phyloP scores from a whole-genome alignment of 1,140 invertebrate genomes.

The Microvelia longipes region DNA sequence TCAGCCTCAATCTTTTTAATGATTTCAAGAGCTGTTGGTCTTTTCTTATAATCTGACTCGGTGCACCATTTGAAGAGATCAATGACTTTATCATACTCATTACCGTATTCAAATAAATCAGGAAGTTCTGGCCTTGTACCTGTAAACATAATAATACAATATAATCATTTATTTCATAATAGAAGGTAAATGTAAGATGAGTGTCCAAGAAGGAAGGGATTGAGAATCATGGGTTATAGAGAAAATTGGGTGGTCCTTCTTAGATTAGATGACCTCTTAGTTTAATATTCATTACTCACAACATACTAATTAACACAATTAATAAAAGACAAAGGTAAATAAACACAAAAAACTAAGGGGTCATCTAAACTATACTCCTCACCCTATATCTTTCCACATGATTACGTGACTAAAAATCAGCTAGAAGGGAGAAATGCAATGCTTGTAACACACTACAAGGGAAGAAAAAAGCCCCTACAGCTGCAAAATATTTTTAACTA shows the following conservation, averaged over 20 bases:
- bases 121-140: constrained; percentile 47
- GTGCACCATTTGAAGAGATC: constrained; percentile 58
- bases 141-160: constrained; percentile 7
- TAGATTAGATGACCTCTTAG: neutral
- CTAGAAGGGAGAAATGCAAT: no score
- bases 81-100: constrained; percentile 45
- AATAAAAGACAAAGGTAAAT: neutral
- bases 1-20: constrained; percentile 11
- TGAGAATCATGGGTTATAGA: no score
- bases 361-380: no score
- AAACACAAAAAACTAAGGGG: no score
- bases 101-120: constrained; percentile 30
- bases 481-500: no score
- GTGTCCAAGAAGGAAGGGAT: neutral
- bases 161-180: neutral
- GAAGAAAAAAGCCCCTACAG: no score
- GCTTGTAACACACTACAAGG: no score
- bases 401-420: no score
- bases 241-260: no score
- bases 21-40: constrained; percentile 39
- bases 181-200: neutral
- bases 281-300: neutral
- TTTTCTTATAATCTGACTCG: constrained; percentile 37
- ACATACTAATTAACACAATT: neutral
- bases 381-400: no score